Conservation (phyloP, 1,140 invertebrate species). For the Phymorhynchus buccinoides region DNA sequence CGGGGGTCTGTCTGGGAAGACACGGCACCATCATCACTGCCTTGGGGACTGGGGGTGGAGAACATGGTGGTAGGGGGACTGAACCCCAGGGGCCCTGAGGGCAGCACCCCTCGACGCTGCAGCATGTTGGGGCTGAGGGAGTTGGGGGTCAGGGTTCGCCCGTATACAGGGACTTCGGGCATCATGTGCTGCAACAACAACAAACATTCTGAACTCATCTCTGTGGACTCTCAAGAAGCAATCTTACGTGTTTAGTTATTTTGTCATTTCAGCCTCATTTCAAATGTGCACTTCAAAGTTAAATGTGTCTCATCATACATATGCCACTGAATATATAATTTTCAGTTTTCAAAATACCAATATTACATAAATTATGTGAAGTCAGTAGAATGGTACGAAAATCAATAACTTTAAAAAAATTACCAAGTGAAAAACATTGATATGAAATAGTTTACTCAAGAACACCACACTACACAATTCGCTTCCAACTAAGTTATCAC, state of each 20-base stretch:
- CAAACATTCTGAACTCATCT: background rate
- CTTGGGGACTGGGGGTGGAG: slow-evolving; percentile 5
- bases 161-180: slow-evolving; percentile 41
- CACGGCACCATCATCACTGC: background rate
- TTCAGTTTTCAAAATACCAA: too few species aligned
- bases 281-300: too few species aligned
- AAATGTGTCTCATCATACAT: too few species aligned
- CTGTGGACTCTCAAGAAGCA: background rate
- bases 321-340: too few species aligned
- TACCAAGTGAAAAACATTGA: too few species aligned
- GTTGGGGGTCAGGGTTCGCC: slow-evolving; percentile 32
- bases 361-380: too few species aligned
- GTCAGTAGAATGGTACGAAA: too few species aligned
- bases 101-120: slow-evolving; percentile 26
- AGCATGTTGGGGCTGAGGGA: slow-evolving; percentile 37
- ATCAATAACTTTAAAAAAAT: too few species aligned
- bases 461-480: too few species aligned
- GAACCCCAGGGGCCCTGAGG: slow-evolving; percentile 34
- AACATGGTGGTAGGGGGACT: slow-evolving; percentile 33
- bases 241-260: background rate
- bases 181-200: slow-evolving; percentile 37
- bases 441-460: too few species aligned
- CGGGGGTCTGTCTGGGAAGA: background rate
- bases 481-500: too few species aligned
- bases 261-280: too few species aligned